Evolutionary conservation across 1,140 invertebrate species (phyloP), one percentile per base, ranked within the genome.

Genomic region (Brachionus paranguensis): DNA sequence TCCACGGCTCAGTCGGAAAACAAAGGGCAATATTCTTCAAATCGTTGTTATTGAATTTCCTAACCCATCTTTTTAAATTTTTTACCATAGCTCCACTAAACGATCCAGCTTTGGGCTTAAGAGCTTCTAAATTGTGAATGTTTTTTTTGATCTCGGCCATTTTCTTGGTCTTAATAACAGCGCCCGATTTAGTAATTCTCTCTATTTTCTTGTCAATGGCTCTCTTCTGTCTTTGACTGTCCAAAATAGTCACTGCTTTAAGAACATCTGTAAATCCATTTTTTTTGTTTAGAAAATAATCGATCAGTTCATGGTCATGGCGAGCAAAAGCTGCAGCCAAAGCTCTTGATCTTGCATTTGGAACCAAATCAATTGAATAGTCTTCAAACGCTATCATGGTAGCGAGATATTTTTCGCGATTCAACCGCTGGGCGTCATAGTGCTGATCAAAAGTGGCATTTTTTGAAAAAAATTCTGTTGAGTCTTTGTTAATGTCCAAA

Each of bases 271-370:
- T 86, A n/a, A 89, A 79, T 45, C 87, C 87, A 87, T 87, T 85
- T 12, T 84, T 81, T 24, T 86, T 85, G 14, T 85, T 20, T 7
- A 89, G 84, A 47, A 89, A 86, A 3, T 86, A 85, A 37, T 86
- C 85, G 0, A 86, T 85, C 43, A 89, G 53, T 37, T 87, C 85
- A 70, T 86, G 85, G 76, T 89, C 88, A 70, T 87, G 85, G 37
- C 88, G 86, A 11, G 88, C 87, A 87, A 87, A 88, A 7, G 88
- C 87, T 47, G 87, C 86, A n/a, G 88, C 87, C 20, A 89, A 74
- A 27, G 86, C 86, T 85, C 86, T 78, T 12, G 88, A 86, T 83
- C 86, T 79, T 11, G 88, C 87, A 86, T 88, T 88, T 87, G 84
- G 53, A 85, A 86, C 7, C n/a, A 88, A 85, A n/a, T 87, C 86